phyloP scores from a whole-genome alignment of 1,140 invertebrate species.

The Phenacoccus solenopsis region DNA sequence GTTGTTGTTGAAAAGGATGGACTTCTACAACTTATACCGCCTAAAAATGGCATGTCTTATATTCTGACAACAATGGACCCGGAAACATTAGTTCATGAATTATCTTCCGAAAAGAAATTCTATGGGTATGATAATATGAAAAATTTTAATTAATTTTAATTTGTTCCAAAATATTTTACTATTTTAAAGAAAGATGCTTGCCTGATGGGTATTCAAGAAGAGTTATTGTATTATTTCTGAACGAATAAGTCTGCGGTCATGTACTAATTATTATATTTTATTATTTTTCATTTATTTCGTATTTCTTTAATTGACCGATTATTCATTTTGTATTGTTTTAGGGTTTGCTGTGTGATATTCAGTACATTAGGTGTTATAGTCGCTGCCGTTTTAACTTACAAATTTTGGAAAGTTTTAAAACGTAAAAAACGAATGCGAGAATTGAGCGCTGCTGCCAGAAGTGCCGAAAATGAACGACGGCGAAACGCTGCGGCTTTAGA shows the following conservation, averaged over 20 bases:
- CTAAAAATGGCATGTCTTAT: not conserved
- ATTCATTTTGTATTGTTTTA: too few relatives aligned
- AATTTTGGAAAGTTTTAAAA: not conserved
- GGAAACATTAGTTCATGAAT: not conserved
- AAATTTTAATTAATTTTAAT: too few relatives aligned
- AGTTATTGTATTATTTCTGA: slow-evolving; percentile 45
- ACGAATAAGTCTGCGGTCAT: slow-evolving; percentile 50
- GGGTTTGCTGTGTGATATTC: not conserved
- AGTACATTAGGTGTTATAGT: not conserved
- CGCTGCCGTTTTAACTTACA: not conserved
- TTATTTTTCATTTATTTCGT: not conserved
- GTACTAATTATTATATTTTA: slow-evolving; percentile 28
- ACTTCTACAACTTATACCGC: not conserved
- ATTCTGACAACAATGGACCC: not conserved
- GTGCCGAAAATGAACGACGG: slow-evolving; percentile 34
- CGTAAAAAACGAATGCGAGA: not conserved
- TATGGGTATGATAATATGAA: too few relatives aligned
- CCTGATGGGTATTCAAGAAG: slow-evolving; percentile 40
- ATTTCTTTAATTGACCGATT: too few relatives aligned
- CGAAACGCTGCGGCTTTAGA: slow-evolving; percentile 42
- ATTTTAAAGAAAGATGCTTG: slow-evolving; percentile 41
- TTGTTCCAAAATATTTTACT: too few relatives aligned
- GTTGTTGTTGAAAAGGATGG: not conserved
- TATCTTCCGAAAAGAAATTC: not conserved
- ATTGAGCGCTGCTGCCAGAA: slow-evolving; percentile 33